Conservation (phyloP, 2,113 vertebrate species). For the Percina caprodes region DNA sequence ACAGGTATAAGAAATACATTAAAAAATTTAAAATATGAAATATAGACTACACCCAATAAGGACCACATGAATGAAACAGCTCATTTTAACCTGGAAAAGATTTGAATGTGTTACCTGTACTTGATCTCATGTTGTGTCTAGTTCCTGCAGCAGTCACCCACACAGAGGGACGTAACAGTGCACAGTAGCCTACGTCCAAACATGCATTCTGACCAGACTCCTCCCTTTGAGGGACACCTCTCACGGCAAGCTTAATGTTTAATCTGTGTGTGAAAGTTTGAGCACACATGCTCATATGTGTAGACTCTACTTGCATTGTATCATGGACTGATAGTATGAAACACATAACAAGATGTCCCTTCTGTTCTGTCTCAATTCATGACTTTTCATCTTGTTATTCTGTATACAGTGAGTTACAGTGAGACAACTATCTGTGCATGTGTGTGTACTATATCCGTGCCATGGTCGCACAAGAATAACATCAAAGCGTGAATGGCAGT, state of each 20-base stretch:
- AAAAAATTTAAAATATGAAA: neutral
- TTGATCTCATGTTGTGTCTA: slow-evolving; percentile 62
- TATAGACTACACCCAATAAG: neutral
- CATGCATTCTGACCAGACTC: slow-evolving; percentile 51
- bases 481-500: neutral
- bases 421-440: neutral
- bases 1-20: neutral
- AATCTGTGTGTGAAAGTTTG: slow-evolving; percentile 51
- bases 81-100: neutral
- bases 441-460: neutral
- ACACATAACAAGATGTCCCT: neutral
- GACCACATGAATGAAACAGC: neutral
- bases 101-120: slow-evolving; percentile 61
- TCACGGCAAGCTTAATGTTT: slow-evolving; percentile 58
- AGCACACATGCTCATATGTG: neutral
- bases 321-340: neutral
- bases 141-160: slow-evolving; percentile 28
- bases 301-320: neutral
- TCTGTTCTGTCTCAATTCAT: neutral
- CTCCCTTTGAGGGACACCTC: slow-evolving; percentile 35
- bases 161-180: slow-evolving; percentile 2
- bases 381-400: neutral
- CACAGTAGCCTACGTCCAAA: neutral
- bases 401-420: neutral
- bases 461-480: neutral